phyloP scores from a whole-genome alignment of 2,797 vertebrate genomes.

The Manis javanica region DNA sequence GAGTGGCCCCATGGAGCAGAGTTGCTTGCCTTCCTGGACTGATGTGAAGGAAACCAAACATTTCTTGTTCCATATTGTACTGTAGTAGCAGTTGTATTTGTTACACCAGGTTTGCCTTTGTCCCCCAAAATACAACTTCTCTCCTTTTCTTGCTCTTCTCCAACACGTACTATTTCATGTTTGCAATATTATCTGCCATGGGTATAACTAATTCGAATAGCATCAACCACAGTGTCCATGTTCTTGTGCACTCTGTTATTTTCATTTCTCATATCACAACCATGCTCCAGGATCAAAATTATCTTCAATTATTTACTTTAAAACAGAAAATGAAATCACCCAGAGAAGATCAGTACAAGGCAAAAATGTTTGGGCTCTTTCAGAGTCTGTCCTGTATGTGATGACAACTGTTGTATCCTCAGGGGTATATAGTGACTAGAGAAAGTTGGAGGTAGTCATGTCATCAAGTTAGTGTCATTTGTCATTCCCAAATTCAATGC shows the following conservation, averaged over 20 bases:
- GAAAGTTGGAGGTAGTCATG: not conserved
- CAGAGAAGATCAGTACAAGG: not conserved
- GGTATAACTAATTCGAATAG: not conserved
- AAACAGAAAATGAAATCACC: constrained; percentile 20
- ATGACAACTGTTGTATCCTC: not conserved
- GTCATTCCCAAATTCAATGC: not conserved
- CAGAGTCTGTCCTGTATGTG: not conserved
- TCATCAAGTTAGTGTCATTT: not conserved
- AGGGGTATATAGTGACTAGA: not conserved
- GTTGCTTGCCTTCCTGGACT: not conserved
- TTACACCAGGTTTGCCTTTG: not conserved
- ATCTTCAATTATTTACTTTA: not conserved
- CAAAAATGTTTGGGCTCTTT: not conserved
- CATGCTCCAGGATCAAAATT: constrained; percentile 7
- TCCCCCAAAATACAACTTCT: not conserved
- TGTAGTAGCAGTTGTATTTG: not conserved
- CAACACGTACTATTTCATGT: not conserved
- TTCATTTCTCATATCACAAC: not conserved
- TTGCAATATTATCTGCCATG: not conserved
- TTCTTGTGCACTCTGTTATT: not conserved
- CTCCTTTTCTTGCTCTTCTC: constrained; percentile 16
- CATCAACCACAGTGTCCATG: not conserved
- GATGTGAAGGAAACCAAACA: not conserved
- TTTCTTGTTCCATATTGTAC: not conserved
- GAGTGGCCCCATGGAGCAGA: not conserved